Evolutionary conservation across 1,140 invertebrate genomes (phyloP).

Genomic region (Battus philenor): DNA sequence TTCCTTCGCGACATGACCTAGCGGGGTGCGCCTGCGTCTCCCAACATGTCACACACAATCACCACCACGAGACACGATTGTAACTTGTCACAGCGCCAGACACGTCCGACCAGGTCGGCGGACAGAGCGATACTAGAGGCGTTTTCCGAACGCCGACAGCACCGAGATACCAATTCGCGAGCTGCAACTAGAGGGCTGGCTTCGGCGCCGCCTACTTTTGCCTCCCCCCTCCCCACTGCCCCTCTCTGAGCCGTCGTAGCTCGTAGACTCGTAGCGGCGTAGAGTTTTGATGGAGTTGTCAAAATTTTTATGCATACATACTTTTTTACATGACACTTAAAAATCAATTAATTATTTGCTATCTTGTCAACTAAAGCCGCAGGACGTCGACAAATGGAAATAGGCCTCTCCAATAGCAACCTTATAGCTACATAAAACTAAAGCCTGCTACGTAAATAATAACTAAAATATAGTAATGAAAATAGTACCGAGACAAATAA

Average conservation of each 20-base stretch:
- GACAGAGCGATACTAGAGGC: conserved; percentile 44
- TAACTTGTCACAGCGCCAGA: conserved; percentile 26
- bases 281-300: conserved; percentile 21
- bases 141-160: conserved; percentile 22
- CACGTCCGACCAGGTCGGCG: conserved; percentile 29
- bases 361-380: too few relatives aligned
- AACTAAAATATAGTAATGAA: too few relatives aligned
- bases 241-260: too few relatives aligned
- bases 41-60: conserved; percentile 56
- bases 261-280: conserved; percentile 44
- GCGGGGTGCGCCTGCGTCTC: conserved; percentile 34
- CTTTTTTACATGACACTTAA: neutral
- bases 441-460: too few relatives aligned
- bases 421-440: too few relatives aligned
- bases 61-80: conserved; percentile 32
- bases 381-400: too few relatives aligned
- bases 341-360: too few relatives aligned
- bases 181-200: conserved; percentile 35
- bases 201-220: conserved; percentile 36
- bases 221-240: conserved; percentile 27
- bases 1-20: conserved; percentile 79
- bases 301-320: neutral
- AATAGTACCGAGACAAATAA: too few relatives aligned
- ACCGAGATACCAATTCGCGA: conserved; percentile 37
- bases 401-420: too few relatives aligned